phyloP scores from a whole-genome alignment of 2,113 vertebrate genomes.

The Telmatochromis bifrenatus region DNA sequence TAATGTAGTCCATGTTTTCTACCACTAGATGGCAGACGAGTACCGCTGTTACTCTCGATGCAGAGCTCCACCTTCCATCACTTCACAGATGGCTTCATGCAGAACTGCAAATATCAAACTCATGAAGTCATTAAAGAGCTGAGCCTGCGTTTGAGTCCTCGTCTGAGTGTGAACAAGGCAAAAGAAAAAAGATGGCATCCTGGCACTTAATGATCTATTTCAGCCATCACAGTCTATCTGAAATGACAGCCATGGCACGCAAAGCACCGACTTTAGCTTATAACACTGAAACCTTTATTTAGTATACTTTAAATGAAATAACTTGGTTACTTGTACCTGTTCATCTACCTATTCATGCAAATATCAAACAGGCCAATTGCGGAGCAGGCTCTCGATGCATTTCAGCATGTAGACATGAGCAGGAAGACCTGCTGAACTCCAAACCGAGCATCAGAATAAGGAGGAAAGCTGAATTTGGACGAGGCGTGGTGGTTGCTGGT shows the following conservation, averaged over 20 bases:
- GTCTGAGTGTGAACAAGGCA: accelerated
- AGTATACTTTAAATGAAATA: background rate
- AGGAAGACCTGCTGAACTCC: background rate
- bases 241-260: no score
- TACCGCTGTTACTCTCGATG: background rate
- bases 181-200: accelerated
- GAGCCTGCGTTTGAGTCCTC: background rate
- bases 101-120: background rate
- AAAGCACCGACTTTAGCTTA: accelerated
- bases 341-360: background rate
- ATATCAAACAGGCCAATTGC: background rate
- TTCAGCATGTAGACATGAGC: background rate
- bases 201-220: background rate
- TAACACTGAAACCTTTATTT: background rate
- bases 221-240: background rate
- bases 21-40: constrained; percentile 37
- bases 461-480: background rate
- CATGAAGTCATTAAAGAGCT: background rate
- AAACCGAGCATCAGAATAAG: background rate
- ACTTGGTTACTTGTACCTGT: background rate
- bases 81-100: background rate
- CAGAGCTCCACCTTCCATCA: background rate
- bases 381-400: accelerated
- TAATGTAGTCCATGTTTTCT: background rate
- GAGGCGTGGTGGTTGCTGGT: background rate